These are phyloP conservation scores for Arge pagana DNA, from an alignment of 2,888 invertebrate genomes.

Conservation along the genomic window DNA sequence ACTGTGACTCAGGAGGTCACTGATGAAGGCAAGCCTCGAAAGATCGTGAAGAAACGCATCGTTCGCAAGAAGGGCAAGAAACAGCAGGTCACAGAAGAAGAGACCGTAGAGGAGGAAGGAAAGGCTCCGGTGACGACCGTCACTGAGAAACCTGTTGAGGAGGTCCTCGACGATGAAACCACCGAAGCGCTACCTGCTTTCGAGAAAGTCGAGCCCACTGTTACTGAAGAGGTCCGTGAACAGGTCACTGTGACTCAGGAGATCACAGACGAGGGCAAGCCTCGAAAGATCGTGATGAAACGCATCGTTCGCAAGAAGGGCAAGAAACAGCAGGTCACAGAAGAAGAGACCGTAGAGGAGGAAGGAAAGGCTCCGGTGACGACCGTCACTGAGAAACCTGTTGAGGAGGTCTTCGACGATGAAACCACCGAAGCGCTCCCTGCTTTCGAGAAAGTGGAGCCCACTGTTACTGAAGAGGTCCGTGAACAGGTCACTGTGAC, in stretches of 20 bases:
- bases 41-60: constrained; percentile 35
- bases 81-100: constrained; percentile 19
- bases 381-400: constrained; percentile 37
- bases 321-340: constrained; percentile 42
- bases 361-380: constrained; percentile 48
- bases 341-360: constrained; percentile 50
- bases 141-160: constrained; percentile 5
- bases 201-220: constrained; percentile 52
- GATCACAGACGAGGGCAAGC: too few relatives aligned
- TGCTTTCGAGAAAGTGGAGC: constrained; percentile 41
- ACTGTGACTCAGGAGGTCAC: constrained; percentile 34
- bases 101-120: constrained; percentile 19
- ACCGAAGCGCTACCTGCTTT: constrained; percentile 30
- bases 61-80: constrained; percentile 39
- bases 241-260: constrained; percentile 32
- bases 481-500: constrained; percentile 48
- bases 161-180: constrained; percentile 18
- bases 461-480: constrained; percentile 43
- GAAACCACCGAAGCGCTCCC: constrained; percentile 31
- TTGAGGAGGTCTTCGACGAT: constrained; percentile 35
- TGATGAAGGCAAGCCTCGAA: constrained; percentile 28
- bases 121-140: constrained; percentile 13
- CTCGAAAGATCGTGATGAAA: too few relatives aligned
- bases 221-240: constrained; percentile 42
- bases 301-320: constrained; percentile 24